phyloP scores from a whole-genome alignment of 1,140 invertebrate species.

The Drosophila elegans region DNA sequence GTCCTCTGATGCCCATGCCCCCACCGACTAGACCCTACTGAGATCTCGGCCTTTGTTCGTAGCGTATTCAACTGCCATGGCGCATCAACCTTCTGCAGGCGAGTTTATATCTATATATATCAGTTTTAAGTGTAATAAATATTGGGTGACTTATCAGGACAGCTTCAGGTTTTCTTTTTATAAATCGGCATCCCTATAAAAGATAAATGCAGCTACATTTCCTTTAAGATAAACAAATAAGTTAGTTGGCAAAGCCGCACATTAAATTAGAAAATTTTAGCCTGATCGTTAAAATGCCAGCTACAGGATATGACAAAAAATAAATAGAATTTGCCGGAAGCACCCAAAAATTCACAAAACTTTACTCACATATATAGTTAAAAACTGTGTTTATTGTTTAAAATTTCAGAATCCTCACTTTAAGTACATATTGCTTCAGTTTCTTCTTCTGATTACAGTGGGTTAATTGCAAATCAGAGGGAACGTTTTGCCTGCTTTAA shows the following conservation, averaged over 20 bases:
- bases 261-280: no score
- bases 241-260: no score
- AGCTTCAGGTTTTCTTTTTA: background rate
- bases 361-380: constrained; percentile 33
- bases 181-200: no score
- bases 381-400: constrained; percentile 76
- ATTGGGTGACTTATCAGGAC: constrained; percentile 4
- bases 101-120: background rate
- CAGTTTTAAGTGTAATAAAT: background rate
- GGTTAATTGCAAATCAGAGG: constrained; percentile 41
- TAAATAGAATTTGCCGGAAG: background rate
- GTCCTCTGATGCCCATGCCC: constrained; percentile 87
- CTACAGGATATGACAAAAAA: no score
- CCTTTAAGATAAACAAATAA: background rate
- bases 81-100: constrained; percentile 10
- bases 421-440: constrained; percentile 74
- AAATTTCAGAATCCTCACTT: constrained; percentile 60
- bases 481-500: constrained; percentile 26
- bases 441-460: constrained; percentile 31
- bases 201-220: no score
- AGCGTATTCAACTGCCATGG: constrained; percentile 11
- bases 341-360: constrained; percentile 1
- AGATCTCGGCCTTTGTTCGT: background rate
- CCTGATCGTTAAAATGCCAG: no score
- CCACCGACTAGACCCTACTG: constrained; percentile 71